Evolutionary conservation across 2,113 vertebrate species (phyloP).

Genomic region (Alectura lathami): DNA sequence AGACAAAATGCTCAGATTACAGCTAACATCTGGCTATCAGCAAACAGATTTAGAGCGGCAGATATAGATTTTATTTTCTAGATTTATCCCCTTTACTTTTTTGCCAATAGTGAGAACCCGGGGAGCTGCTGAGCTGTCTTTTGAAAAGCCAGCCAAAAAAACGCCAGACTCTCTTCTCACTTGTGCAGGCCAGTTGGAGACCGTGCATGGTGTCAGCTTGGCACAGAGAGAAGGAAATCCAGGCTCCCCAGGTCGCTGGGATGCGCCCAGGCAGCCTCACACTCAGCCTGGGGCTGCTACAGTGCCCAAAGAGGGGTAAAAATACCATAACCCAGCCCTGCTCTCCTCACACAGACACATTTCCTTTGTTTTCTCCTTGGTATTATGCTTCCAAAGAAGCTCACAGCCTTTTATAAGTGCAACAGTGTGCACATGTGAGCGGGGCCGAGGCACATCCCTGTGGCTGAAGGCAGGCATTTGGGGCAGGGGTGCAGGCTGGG

Average conservation of each 20-base stretch:
- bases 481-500: neutral
- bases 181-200: neutral
- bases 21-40: slow-evolving; percentile 58
- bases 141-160: slow-evolving; percentile 53
- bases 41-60: slow-evolving; percentile 12
- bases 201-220: neutral
- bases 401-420: neutral
- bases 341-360: accelerated
- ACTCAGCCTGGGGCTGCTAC: neutral
- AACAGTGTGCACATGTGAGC: accelerated
- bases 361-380: neutral
- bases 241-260: neutral
- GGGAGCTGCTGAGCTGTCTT: neutral
- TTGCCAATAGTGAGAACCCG: neutral
- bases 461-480: accelerated
- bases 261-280: neutral
- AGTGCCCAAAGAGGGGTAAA: neutral
- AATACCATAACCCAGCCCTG: accelerated
- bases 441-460: accelerated
- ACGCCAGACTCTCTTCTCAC: neutral
- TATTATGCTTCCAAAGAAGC: neutral
- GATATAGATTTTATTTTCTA: slow-evolving; percentile 38
- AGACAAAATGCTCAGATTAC: neutral
- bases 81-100: slow-evolving; percentile 48
- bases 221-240: neutral